Conservation (phyloP, 2,797 vertebrate species). For the Sciurus vulgaris region DNA sequence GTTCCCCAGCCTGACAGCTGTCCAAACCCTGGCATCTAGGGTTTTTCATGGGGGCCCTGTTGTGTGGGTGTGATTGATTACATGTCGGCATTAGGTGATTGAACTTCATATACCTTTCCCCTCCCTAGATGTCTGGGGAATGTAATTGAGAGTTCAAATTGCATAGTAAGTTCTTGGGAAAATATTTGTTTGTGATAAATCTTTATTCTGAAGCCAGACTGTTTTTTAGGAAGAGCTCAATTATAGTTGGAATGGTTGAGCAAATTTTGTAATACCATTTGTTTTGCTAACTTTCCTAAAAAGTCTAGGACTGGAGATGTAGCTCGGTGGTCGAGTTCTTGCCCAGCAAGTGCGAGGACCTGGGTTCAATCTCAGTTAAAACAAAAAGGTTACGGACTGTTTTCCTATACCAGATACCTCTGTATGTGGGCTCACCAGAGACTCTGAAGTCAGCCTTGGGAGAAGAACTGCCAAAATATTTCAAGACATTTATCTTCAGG, state of each 20-base stretch:
- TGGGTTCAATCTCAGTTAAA: too few species aligned
- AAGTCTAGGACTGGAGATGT: not conserved
- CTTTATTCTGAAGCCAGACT: conserved; percentile 26
- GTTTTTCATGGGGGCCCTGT: not conserved
- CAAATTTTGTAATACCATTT: not conserved
- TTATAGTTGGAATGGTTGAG: not conserved
- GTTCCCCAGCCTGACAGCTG: not conserved
- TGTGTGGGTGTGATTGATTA: not conserved
- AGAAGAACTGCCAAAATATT: conserved; percentile 49
- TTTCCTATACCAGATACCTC: not conserved
- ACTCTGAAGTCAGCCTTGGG: conserved; percentile 2
- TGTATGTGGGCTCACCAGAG: not conserved
- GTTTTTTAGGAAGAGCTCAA: conserved; percentile 13
- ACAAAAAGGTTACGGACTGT: not conserved
- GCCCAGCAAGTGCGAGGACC: too few species aligned
- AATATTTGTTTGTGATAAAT: not conserved
- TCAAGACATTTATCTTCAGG: conserved; percentile 53
- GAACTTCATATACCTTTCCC: not conserved
- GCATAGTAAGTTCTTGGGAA: not conserved
- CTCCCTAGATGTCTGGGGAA: not conserved
- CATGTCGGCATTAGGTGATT: not conserved
- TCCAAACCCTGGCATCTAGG: not conserved
- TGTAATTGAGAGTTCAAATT: not conserved
- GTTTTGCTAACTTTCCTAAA: not conserved
- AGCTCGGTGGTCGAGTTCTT: too few species aligned